Base-by-base conservation (phyloP, 2,888 invertebrate species). In the Heteropelma amictum region DNA sequence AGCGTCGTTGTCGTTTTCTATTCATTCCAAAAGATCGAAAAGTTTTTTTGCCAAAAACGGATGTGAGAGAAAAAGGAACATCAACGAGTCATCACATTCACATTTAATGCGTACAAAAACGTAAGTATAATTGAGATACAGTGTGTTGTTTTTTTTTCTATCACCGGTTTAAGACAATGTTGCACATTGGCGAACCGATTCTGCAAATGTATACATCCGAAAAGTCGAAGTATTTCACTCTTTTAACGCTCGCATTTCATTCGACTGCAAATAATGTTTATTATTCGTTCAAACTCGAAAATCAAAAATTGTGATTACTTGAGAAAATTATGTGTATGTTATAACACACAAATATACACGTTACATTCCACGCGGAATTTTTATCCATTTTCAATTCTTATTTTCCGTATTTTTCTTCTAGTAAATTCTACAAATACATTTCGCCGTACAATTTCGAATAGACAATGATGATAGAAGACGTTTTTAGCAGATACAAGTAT, bases 91-190 rank as follows among this genome's bases (percentile, higher is more conserved):
- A 77, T 79, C 79, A 76, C 77, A 77, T 74, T 80, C 77, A 81
- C 53, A 53, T 80, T 81, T 79, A 77, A 82, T 82, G 77, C 77
- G 77, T 77, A 81, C 70, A 81, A 80, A 77, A 81, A 81, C 77
- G 71, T 79, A 82, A 81, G 64, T 79, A 75, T 68, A 71, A 75
- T 75, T 47, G 65, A 65, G 70, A 65, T 70, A 75, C 65, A 75
- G 71, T 75, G 26, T n/a, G 19, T 69, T 71, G 67, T 42, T 56
- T 33, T 56, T 17, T 68, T 64, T 60, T 30, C 58, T 7, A 40
- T 35, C 64, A 53, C 38, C 58, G 53, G 28, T 38, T 35, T 26
- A n/a, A n/a, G 28, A 19, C 53, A 49, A 65, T 35, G 56, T 67
- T 17, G 54, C 42, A 28, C 28, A 30, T 53, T 35, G 42, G 49